Evolutionary conservation across 2,797 vertebrate species (phyloP), one percentile per base, ranked within the genome.

Genomic region (Cryptoprocta ferox): DNA sequence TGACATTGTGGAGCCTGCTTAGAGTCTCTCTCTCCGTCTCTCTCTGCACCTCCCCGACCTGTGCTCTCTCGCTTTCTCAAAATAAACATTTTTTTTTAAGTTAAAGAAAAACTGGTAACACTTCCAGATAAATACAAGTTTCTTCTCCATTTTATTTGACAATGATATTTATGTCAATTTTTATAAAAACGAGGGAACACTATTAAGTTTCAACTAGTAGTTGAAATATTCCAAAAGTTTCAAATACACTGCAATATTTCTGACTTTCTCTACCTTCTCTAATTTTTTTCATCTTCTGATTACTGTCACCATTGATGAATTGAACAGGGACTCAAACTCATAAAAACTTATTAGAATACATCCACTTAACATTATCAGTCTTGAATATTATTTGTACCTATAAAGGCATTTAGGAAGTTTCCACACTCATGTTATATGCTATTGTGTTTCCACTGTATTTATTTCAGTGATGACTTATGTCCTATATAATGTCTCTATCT

Each of bases 41-140:
- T 59, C 56, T 59, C 56, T 59, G 3, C 56, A 59, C 56, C 8
- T 59, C 8, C 56, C 56, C 56, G 3, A 24, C 56, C 8, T 9
- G 3, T 24, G 19, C 56, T 59, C 56, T 9, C 21, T 59, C 50
- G 15, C 21, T 59, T 21, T 59, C 56, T 59, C 56, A 24, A 59
- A 59, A 59, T 59, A 59, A 59, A 59, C 8, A 59, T 59, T 59
- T 59, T 24, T 59, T 59, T 59, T 1, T 8, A 59, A 59, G 56
- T 59, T 59, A 59, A 59, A 59, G 21, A 97, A 93, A 81, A 86
- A 93, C 89, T 94, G 61, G 50, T 53, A 78, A 83, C 8, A 9
- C 45, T 16, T 91, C 39, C 39, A 73, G 61, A 85, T 13, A 24
- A 71, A 32, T 78, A 61, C 42, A 56, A 9, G 32, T n/a, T 79